These are phyloP conservation scores for Callipepla californica DNA, from an alignment of 2,113 vertebrate genomes.

Conservation along the genomic window DNA sequence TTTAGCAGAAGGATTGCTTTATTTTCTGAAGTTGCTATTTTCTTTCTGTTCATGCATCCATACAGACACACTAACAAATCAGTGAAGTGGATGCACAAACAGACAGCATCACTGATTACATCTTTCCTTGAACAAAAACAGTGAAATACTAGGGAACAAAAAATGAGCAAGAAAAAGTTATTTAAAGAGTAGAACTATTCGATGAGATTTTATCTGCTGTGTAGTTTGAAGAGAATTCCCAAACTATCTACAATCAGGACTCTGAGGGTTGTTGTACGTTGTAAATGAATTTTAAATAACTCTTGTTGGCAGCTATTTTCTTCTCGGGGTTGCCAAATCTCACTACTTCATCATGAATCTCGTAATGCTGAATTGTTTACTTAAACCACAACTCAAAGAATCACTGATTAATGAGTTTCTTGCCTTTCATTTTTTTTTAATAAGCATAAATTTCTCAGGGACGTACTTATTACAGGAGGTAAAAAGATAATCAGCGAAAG, in stretches of 20 bases:
- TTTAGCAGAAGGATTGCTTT: background rate
- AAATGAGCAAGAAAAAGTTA: background rate
- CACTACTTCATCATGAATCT: slow-evolving; percentile 21
- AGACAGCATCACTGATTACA: slow-evolving; percentile 19
- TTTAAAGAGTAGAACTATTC: slow-evolving; percentile 20
- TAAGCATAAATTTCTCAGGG: background rate
- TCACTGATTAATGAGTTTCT: background rate
- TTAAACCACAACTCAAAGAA: slow-evolving; percentile 15
- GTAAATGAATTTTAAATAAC: slow-evolving; percentile 26
- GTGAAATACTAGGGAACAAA: background rate
- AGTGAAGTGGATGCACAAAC: slow-evolving; percentile 55
- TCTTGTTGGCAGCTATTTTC: background rate
- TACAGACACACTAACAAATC: slow-evolving; percentile 28
- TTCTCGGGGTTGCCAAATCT: background rate
- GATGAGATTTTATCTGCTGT: slow-evolving; percentile 37
- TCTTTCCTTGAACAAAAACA: slow-evolving; percentile 20
- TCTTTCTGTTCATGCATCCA: slow-evolving; percentile 37
- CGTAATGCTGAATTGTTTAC: background rate
- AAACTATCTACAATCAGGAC: background rate
- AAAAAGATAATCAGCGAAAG: background rate
- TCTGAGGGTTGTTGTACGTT: background rate
- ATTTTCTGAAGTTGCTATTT: slow-evolving; percentile 11
- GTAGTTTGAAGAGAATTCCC: slow-evolving; percentile 14
- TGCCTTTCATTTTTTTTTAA: background rate
- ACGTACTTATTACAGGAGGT: background rate